Evolutionary conservation across 2,797 vertebrate genomes (phyloP), one percentile per base, ranked within the genome.

Genomic region (Cynodonichthys magdalenae): DNA sequence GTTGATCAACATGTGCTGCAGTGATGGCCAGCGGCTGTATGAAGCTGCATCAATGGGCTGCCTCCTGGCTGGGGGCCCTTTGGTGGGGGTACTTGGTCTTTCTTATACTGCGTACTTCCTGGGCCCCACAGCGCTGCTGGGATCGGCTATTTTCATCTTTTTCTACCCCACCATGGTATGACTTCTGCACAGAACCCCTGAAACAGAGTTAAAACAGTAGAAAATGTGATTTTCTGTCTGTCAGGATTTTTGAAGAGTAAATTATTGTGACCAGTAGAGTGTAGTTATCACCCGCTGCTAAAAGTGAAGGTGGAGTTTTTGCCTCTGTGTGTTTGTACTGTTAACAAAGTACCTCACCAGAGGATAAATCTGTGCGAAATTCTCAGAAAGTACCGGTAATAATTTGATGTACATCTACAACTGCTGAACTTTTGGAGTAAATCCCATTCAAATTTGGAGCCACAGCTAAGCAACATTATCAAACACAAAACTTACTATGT

Each of bases 1-100:
- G 95, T 75, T 95, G 83, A 86, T 95, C 79, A 95, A 95, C 86
- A 94, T 95, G 66, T 95, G 95, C 84, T 89, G 91, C 79, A 92
- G 84, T 52, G 95, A 95, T 12, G 95, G 95, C 66, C 93, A 94
- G 74, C 80, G 94, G 48, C 75, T 95, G 34, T 94, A 87, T 69
- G 95, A 95, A 64, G 93, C 92, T 0, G 92, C 91, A 55, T 85
- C 90, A 0, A 54, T 91, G 76, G 93, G 93, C 68, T 91, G 91
- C 71, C 83, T 95, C 80, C 79, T 95, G 63, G 92, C 88, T 0
- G 94, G 93, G 28, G 93, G 93, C 15, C 95, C 95, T 6, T 68
- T 95, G 48, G 89, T 94, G 66, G 94, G 89, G 27, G 48, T 94
- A 51, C 74, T 95, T 49, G 94, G 94, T 31, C 72, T 95, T 50